These are phyloP conservation scores for Lutjanus argentimaculatus DNA, from an alignment of 2,797 vertebrate genomes.

Conservation along the genomic window DNA sequence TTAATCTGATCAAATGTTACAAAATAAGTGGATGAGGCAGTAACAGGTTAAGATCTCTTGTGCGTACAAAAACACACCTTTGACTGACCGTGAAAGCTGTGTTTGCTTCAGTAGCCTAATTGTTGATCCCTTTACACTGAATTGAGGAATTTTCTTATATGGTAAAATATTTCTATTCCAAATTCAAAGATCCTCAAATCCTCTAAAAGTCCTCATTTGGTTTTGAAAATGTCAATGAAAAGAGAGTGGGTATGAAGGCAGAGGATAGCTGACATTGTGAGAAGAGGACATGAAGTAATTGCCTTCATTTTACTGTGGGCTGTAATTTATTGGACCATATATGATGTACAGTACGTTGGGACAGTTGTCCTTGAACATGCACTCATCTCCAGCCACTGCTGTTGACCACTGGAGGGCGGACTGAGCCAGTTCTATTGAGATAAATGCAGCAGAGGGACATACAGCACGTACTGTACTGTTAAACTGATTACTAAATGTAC, in stretches of 20 bases:
- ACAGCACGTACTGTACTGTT: neutral
- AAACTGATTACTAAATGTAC: neutral
- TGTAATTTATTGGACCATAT: neutral
- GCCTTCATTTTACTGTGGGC: neutral
- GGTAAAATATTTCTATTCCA: neutral
- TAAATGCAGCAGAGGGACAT: conserved; percentile 5
- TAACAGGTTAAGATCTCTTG: neutral
- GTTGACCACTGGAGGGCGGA: conserved; percentile 67
- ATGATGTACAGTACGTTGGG: neutral
- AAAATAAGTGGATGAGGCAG: neutral
- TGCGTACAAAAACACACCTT: neutral
- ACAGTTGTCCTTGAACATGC: conserved; percentile 15
- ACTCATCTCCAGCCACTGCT: conserved; percentile 8
- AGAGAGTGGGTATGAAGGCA: neutral
- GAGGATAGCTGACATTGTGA: neutral
- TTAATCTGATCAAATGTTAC: neutral
- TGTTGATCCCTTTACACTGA: neutral
- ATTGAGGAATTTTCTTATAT: neutral
- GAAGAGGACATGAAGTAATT: conserved; percentile 17
- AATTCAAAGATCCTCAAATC: neutral
- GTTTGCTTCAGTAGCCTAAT: neutral
- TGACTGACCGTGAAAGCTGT: neutral
- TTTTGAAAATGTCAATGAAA: neutral
- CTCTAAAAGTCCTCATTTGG: neutral
- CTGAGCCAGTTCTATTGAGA: conserved; percentile 36